These are phyloP conservation scores for Apotomis capreana DNA, from an alignment of 2,888 invertebrate species.

Conservation along the genomic window DNA sequence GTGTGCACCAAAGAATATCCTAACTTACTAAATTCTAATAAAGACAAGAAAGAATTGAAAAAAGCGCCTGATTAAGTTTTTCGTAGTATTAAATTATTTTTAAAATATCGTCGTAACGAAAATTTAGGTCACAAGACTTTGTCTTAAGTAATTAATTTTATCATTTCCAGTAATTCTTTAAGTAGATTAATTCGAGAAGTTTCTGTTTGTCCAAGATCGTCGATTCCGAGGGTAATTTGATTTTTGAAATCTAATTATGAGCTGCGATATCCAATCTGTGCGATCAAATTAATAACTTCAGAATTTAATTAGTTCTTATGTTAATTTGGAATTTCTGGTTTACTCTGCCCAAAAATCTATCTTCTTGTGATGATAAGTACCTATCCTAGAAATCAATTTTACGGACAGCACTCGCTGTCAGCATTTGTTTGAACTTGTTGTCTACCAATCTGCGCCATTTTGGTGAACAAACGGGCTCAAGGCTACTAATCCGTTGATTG, in stretches of 20 bases:
- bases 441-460: no score
- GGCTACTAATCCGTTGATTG: no score
- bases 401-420: no score
- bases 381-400: no score
- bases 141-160: neutral
- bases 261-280: constrained; percentile 12
- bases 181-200: constrained; percentile 15
- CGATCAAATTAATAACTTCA: constrained; percentile 15
- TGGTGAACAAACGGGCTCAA: no score
- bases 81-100: no score
- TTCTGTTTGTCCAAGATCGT: constrained; percentile 12
- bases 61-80: no score
- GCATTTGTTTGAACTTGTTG: no score
- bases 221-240: constrained; percentile 13
- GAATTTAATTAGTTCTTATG: constrained; percentile 8
- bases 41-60: no score
- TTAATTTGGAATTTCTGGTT: neutral
- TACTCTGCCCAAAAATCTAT: neutral
- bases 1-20: no score
- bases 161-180: constrained; percentile 1
- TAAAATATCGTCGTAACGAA: neutral
- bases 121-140: neutral
- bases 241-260: constrained; percentile 23
- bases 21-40: no score
- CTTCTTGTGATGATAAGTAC: neutral